Evolutionary conservation across 2,888 invertebrate species (phyloP), one percentile per base, ranked within the genome.

Genomic region (Drosophila ezoana): DNA sequence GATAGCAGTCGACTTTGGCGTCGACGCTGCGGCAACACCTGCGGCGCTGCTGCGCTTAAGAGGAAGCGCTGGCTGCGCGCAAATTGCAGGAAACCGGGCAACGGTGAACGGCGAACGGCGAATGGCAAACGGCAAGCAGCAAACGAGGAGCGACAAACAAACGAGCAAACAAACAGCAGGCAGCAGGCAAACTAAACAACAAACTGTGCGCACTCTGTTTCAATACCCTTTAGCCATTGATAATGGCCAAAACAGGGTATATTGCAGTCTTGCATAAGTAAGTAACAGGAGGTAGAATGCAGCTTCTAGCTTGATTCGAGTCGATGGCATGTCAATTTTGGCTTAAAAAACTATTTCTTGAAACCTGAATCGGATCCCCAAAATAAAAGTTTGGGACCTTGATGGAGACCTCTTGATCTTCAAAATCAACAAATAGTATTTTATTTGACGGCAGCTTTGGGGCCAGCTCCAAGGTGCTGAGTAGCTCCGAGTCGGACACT

Each of bases 31-130:
- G 33, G 44, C 48, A 59, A 70, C 77, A 76, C 73, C 79, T 70
- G 78, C 67, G 49, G 79, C 62, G 56, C 61, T 60, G 51, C 71
- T 45, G 62, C 65, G 61, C 61, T 70, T 64, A 64, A 80, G 66
- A 81, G 85, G 77, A 79, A 76, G 44, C 86, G 63, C 56, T 67
- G 74, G 54, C 80, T 67, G 86, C 47, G 82, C 77, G 59, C 86
- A 84, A 84, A 84, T 84, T 88, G 83, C 83, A 84, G 83, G 83
- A 84, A 84, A 65, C 78, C 71, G 74, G 71, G 77, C 67, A 65
- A 69, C 73, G 67, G 58, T 48, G 45, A 54, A 53, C 47, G 48
- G 40, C 51, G 59, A 64, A 68, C 49, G 58, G 20, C 2, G 20
- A 67, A 69, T 54, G 58, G 23, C 23, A 23, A 23, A 23, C 23